Evolutionary conservation across 1,140 invertebrate genomes (phyloP).

Genomic region (Belonocnema kinseyi): DNA sequence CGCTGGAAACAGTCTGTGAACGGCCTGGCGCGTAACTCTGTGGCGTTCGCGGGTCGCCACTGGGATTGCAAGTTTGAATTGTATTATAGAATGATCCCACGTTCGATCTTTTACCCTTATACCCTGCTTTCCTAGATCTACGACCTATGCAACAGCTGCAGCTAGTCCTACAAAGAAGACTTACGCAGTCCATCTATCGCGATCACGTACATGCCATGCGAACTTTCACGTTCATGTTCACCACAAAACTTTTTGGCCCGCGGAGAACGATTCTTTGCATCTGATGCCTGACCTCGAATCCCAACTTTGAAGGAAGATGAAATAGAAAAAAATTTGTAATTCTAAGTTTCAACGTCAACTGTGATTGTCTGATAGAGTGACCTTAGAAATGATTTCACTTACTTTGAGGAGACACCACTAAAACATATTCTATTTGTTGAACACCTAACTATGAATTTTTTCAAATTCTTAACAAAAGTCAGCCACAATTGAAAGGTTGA

Average conservation of each 20-base stretch:
- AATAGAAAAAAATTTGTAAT: no score
- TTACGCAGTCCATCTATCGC: constrained; percentile 7
- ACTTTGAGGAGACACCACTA: no score
- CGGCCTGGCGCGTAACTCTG: constrained; percentile 50
- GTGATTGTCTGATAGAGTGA: no score
- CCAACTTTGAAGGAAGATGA: background rate
- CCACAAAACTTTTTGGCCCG: constrained; percentile 26
- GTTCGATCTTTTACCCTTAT: constrained; percentile 12
- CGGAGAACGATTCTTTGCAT: background rate
- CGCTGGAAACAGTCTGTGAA: constrained; percentile 1
- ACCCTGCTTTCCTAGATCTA: background rate
- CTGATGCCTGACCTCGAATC: constrained; percentile 1
- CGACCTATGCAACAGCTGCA: constrained; percentile 15
- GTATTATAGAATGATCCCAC: constrained; percentile 42
- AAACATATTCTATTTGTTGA: no score
- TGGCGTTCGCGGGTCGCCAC: constrained; percentile 48
- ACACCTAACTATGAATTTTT: no score
- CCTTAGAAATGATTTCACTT: no score
- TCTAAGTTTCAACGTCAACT: no score
- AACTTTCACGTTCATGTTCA: background rate
- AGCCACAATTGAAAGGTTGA: no score
- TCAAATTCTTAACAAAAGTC: no score
- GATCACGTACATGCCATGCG: background rate
- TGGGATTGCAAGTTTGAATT: constrained; percentile 55
- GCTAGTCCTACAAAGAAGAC: background rate